These are phyloP conservation scores for Pungitius pungitius DNA, from an alignment of 2,113 vertebrate species.

Conservation along the genomic window DNA sequence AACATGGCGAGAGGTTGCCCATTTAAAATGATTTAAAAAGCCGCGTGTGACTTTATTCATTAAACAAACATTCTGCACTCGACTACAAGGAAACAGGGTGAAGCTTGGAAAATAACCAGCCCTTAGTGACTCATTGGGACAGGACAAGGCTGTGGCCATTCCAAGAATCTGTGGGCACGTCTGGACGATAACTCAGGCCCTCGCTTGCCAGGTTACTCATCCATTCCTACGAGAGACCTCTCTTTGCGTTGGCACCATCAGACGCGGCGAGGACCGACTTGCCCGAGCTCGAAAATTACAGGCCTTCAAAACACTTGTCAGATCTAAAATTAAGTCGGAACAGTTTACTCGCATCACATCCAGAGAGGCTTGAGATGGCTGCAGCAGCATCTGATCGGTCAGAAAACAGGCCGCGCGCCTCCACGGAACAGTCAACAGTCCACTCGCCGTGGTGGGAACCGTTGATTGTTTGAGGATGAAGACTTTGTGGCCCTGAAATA, in stretches of 20 bases:
- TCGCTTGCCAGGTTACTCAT: slow-evolving; percentile 40
- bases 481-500: slow-evolving; percentile 16
- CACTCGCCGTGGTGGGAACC: slow-evolving; percentile 4
- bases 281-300: slow-evolving; percentile 48
- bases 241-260: not conserved
- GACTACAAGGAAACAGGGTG: slow-evolving; percentile 17
- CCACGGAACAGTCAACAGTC: not conserved
- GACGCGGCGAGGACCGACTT: not conserved
- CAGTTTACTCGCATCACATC: not conserved
- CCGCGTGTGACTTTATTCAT: too few species aligned
- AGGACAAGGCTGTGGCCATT: slow-evolving; percentile 14
- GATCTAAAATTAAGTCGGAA: not conserved
- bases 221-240: slow-evolving; percentile 12
- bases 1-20: slow-evolving; percentile 15
- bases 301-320: slow-evolving; percentile 12
- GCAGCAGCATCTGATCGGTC: not conserved
- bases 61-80: not conserved
- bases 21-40: slow-evolving; percentile 25
- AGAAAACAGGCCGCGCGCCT: not conserved
- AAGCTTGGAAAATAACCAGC: slow-evolving; percentile 29
- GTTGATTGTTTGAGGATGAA: slow-evolving; percentile 6
- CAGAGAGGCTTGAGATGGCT: not conserved
- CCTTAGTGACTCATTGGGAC: slow-evolving; percentile 47
- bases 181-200: not conserved
- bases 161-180: slow-evolving; percentile 32